Evolutionary conservation across 2,797 vertebrate species (phyloP).

Genomic region (Enteromius viviparus): DNA sequence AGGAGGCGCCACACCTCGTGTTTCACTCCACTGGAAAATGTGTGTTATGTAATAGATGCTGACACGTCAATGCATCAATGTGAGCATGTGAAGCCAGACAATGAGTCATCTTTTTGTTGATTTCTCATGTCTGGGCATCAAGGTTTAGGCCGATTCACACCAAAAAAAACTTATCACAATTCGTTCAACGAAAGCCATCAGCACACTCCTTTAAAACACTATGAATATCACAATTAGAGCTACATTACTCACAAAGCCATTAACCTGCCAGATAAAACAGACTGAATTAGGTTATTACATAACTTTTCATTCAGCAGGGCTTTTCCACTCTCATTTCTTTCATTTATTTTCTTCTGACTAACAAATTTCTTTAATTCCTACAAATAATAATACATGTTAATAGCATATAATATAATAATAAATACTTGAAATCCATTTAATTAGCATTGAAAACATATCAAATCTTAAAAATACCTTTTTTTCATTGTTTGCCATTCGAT

Average conservation of each 20-base stretch:
- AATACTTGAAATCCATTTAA: neutral
- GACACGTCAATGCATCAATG: neutral
- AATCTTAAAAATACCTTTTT: slow-evolving; percentile 84
- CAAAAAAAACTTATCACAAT: neutral
- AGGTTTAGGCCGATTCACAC: slow-evolving; percentile 12
- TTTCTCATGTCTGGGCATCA: neutral
- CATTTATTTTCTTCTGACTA: neutral
- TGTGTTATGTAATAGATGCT: neutral
- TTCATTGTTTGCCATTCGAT: slow-evolving; percentile 84
- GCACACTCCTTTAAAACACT: neutral
- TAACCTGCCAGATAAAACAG: neutral
- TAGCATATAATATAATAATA: no score
- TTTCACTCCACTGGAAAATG: neutral
- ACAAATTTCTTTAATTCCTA: no score
- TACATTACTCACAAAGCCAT: neutral
- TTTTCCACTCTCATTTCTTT: neutral
- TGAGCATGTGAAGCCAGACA: neutral
- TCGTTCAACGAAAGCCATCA: neutral
- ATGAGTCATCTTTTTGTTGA: slow-evolving; percentile 7
- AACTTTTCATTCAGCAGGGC: neutral
- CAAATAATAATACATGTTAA: neutral
- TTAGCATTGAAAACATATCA: neutral
- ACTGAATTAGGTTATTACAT: neutral
- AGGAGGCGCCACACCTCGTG: neutral
- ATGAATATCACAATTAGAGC: neutral